A percentile compares a stretch with the other conserved stretches of the same genome.
Conservation (phyloP, 1,140 invertebrate species). For the Papilio polyxenes region DNA sequence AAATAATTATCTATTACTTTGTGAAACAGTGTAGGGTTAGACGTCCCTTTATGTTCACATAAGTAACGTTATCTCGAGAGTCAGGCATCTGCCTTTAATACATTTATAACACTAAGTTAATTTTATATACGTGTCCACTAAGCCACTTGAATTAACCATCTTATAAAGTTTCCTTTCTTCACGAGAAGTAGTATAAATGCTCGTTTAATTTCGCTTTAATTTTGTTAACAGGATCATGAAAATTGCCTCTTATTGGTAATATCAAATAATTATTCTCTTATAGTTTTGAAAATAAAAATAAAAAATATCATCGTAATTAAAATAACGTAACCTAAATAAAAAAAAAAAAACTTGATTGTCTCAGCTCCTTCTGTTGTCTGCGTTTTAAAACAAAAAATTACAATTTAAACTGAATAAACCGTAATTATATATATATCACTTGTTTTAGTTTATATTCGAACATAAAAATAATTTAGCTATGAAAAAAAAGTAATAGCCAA, state of each 20-base stretch:
- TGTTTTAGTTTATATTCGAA: too few species aligned
- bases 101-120: not conserved
- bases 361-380: too few species aligned
- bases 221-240: too few species aligned
- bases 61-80: not conserved
- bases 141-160: not conserved
- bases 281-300: not conserved
- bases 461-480: too few species aligned
- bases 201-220: not conserved
- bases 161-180: slow-evolving; percentile 3
- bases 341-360: too few species aligned
- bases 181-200: not conserved
- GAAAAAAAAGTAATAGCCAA: too few species aligned
- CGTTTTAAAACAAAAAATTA: too few species aligned
- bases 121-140: slow-evolving; percentile 4
- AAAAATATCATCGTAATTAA: not conserved
- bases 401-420: too few species aligned
- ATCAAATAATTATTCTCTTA: too few species aligned
- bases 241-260: too few species aligned
- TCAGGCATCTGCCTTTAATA: slow-evolving; percentile 14
- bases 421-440: too few species aligned
- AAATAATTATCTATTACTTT: slow-evolving; percentile 1
- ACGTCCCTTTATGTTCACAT: not conserved
- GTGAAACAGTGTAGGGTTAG: not conserved
- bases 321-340: not conserved